Percentiles rank a stretch among this genome's conserved stretches.
phyloP scores from a whole-genome alignment of 2,888 invertebrate species.

The Drosophila heteroneura region DNA sequence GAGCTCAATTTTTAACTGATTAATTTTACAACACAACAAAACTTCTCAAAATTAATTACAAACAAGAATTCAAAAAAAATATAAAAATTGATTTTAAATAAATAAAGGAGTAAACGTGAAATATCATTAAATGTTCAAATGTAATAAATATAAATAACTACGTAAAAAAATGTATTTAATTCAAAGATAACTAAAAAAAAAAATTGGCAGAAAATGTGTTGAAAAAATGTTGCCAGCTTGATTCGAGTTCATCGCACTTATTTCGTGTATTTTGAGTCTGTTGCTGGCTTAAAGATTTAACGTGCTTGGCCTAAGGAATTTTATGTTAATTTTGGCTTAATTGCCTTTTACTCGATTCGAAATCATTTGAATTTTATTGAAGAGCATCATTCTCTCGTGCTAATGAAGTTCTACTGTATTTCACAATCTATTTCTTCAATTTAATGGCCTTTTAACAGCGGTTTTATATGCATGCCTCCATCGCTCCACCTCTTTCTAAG shows the following conservation, averaged over 20 bases:
- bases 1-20: not conserved
- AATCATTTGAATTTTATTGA: not conserved
- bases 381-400: not conserved
- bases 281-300: not conserved
- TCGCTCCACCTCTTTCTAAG: not conserved
- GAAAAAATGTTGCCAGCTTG: not conserved
- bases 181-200: not conserved
- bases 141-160: not conserved
- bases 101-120: not conserved
- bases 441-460: slow-evolving; percentile 5
- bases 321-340: not conserved
- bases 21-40: not conserved
- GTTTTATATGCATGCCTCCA: not conserved
- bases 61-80: not conserved
- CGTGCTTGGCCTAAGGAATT: not conserved
- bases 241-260: not conserved
- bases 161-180: not conserved
- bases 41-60: not conserved
- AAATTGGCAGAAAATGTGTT: not conserved
- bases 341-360: not conserved
- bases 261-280: not conserved
- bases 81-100: not conserved
- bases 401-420: slow-evolving; percentile 1
- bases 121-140: not conserved
- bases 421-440: not conserved